Percentiles rank a stretch among this genome's conserved stretches.
Evolutionary conservation across 2,888 invertebrate genomes (phyloP).

Genomic region (Hecatera dysodea): DNA sequence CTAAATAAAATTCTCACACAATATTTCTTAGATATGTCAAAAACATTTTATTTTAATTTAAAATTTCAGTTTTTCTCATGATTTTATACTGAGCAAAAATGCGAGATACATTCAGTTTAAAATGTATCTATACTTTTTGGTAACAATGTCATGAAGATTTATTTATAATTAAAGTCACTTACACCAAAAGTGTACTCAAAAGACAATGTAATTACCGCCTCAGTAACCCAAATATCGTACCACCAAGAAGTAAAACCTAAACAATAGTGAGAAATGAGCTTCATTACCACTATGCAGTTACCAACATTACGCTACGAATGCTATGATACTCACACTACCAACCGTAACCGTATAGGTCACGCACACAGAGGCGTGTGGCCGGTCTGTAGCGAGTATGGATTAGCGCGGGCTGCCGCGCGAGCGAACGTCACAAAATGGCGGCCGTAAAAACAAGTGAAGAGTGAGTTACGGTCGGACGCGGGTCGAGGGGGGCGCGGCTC

Average conservation of each 20-base stretch:
- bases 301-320: conserved; percentile 56
- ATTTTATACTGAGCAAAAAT: conserved; percentile 5
- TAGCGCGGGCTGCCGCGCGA: conserved; percentile 87
- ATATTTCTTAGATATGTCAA: not conserved
- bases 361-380: conserved; percentile 75
- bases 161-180: conserved; percentile 27
- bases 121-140: conserved; percentile 7
- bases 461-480: conserved; percentile 88
- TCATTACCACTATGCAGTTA: conserved; percentile 54
- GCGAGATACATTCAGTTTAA: conserved; percentile 6
- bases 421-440: conserved; percentile 91
- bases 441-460: conserved; percentile 91
- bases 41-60: conserved; percentile 1
- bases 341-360: conserved; percentile 76
- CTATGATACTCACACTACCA: conserved; percentile 59
- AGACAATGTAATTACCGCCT: conserved; percentile 12
- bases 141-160: conserved; percentile 38
- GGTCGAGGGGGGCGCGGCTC: conserved; percentile 67
- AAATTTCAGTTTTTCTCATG: conserved; percentile 17
- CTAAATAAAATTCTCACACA: no score
- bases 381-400: conserved; percentile 79
- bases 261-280: conserved; percentile 51
- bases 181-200: conserved; percentile 18
- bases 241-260: conserved; percentile 37
- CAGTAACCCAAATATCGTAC: conserved; percentile 37